Evolutionary conservation across 2,113 vertebrate species (phyloP), one percentile per base, ranked within the genome.

Genomic region (Lamprotornis superbus): DNA sequence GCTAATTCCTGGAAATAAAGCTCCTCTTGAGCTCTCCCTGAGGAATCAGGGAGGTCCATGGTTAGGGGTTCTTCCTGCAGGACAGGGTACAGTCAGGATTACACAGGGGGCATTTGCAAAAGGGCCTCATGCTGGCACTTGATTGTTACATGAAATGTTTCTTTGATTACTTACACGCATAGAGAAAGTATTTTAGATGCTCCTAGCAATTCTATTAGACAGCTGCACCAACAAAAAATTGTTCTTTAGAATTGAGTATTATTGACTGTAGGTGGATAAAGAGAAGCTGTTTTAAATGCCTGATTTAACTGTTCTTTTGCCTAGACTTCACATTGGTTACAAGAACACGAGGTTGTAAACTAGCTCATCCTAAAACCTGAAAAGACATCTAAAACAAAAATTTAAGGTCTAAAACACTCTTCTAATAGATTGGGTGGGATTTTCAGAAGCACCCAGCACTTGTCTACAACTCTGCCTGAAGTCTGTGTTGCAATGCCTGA

Each of bases 101-200:
- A 87, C 53, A 82, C 39, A 85, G 44, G 28, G 42, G 22, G 27
- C 31, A 23, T 57, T 82, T 82, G 49, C 55, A 61, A 80, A 87
- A 80, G 44, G 85, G 59, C 35, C 87, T 95, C 49, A 42, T 33
- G 64, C 93, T 95, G 91, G 86, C 83, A 88, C 80, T 89, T 3
- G 0, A 71, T 94, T 77, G 76, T 75, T 95, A 87, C 94, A 83
- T 88, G 90, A 96, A 95, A 94, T 81, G 76, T 94, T 94, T 74
- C 65, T 86, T 87, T 79, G 64, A 39, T 63, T 61, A 85, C 53
- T 52, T 63, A 94, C 79, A 93, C 68, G 85, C 82, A 94, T 78
- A 96, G 93, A 90, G 60, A 93, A 87, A 73, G 59, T 21, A 87
- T n/a, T 93, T 85, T 39, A 88, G 85, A 94, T 37, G 47, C 40